A percentile compares a stretch with the other conserved stretches of the same genome.
phyloP scores from a whole-genome alignment of 1,140 invertebrate genomes.

The Diorhabda sublineata region DNA sequence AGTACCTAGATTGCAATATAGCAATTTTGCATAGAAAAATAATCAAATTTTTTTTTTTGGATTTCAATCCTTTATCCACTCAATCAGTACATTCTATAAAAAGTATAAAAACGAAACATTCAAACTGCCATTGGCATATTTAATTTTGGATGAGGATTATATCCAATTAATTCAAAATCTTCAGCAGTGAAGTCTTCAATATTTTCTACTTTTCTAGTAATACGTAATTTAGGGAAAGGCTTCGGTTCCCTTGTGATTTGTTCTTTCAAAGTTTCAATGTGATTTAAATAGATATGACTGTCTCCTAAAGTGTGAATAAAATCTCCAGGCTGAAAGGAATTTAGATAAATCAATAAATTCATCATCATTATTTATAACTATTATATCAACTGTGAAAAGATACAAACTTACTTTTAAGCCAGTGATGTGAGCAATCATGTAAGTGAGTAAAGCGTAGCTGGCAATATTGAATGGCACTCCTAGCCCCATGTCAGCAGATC shows the following conservation, averaged over 20 bases:
- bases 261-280: conserved; percentile 78
- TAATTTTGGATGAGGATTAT: conserved; percentile 88
- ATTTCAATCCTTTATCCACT: too few species aligned
- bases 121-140: conserved; percentile 96
- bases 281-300: conserved; percentile 94
- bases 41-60: too few species aligned
- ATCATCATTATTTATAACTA: too few species aligned
- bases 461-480: conserved; percentile 99
- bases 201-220: conserved; percentile 64
- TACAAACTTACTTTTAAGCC: conserved; percentile 62
- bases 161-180: conserved; percentile 85
- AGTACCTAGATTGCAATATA: too few species aligned
- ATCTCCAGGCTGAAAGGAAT: conserved; percentile 73
- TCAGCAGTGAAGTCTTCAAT: conserved; percentile 90
- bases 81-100: neutral
- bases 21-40: too few species aligned
- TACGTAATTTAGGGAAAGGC: conserved; percentile 78
- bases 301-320: conserved; percentile 97
- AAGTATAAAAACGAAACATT: conserved; percentile 34
- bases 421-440: conserved; percentile 95
- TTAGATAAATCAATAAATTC: too few species aligned
- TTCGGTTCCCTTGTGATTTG: conserved; percentile 79
- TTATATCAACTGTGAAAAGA: too few species aligned
- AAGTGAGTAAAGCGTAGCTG: conserved; percentile 90
- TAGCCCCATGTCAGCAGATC: conserved; percentile 96